phyloP scores from a whole-genome alignment of 2,888 invertebrate species.

The Panzeria rudis region DNA sequence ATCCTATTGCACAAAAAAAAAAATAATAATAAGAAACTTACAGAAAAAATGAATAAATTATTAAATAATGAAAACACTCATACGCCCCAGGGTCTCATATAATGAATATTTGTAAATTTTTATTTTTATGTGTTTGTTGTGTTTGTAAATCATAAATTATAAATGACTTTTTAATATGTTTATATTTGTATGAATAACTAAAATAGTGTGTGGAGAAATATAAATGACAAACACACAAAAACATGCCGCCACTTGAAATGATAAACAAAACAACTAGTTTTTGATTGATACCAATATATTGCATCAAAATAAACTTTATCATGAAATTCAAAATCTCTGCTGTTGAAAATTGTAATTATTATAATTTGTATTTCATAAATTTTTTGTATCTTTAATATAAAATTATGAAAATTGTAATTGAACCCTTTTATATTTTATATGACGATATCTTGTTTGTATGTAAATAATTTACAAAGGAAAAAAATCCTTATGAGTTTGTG shows the following conservation, averaged over 20 bases:
- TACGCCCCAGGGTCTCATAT: conserved; percentile 59
- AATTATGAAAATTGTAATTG: background rate
- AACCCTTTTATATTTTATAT: too few relatives aligned
- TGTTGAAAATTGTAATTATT: too few relatives aligned
- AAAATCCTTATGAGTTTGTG: background rate
- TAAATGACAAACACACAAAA: background rate
- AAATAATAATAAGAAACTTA: background rate
- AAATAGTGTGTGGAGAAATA: background rate
- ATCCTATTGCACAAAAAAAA: background rate
- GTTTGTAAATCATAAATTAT: conserved; percentile 62
- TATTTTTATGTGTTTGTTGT: conserved; percentile 7
- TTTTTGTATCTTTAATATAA: too few relatives aligned
- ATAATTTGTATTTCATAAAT: too few relatives aligned
- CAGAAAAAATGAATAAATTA: conserved; percentile 34
- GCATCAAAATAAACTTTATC: too few relatives aligned
- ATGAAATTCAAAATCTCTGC: too few relatives aligned
- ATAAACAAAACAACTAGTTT: too few relatives aligned
- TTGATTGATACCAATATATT: too few relatives aligned
- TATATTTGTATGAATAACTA: conserved; percentile 29
- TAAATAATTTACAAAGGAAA: background rate
- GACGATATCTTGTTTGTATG: background rate
- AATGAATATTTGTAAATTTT: conserved; percentile 37
- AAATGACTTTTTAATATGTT: conserved; percentile 67
- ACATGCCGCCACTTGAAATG: background rate
- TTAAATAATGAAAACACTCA: conserved; percentile 42